Conservation (phyloP, 2,113 vertebrate genomes). For the Anguilla japonica region DNA sequence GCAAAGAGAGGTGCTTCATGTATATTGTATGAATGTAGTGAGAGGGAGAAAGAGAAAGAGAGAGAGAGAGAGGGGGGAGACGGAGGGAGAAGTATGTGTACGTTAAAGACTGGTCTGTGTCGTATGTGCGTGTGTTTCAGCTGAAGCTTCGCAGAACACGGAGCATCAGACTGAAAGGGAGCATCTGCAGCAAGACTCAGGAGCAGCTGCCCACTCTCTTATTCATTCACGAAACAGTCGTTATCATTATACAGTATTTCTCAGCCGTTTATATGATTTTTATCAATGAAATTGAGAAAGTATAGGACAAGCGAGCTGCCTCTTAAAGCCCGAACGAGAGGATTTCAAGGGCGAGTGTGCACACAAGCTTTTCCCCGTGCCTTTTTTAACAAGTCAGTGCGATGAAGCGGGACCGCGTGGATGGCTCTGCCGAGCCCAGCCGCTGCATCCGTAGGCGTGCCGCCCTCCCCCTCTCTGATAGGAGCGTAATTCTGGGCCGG, state of each 20-base stretch:
- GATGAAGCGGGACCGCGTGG: neutral
- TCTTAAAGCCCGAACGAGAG: neutral
- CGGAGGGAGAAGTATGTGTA: neutral
- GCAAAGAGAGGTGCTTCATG: too few species aligned
- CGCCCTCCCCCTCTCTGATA: neutral
- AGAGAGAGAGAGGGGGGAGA: neutral
- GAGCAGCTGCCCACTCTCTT: neutral
- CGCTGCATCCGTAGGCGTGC: neutral
- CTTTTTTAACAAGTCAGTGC: neutral
- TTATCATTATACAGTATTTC: neutral
- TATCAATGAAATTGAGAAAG: neutral
- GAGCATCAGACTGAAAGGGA: slow-evolving; percentile 2
- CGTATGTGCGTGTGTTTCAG: neutral
- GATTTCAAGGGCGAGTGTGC: neutral
- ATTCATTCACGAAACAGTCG: neutral
- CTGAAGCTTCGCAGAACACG: neutral
- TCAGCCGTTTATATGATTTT: neutral
- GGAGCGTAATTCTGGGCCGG: neutral
- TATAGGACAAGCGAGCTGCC: neutral
- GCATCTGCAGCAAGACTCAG: neutral
- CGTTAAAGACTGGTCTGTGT: neutral
- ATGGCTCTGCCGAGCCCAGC: neutral
- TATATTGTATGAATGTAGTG: neutral
- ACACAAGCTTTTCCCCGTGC: neutral
- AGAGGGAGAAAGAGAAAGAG: neutral